phyloP scores from a whole-genome alignment of 2,888 invertebrate species.

The Gymnocheta viridis region DNA sequence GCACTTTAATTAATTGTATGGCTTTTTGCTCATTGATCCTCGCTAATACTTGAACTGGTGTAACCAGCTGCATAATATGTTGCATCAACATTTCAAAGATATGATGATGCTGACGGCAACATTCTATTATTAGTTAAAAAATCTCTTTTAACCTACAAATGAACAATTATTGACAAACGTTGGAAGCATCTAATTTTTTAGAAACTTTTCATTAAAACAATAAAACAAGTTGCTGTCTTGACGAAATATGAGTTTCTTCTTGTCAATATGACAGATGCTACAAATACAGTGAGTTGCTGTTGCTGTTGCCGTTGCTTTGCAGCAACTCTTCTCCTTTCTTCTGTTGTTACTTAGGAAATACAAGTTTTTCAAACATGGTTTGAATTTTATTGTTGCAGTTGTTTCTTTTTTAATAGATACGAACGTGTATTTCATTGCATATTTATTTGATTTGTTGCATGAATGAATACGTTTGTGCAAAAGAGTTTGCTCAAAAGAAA shows the following conservation, averaged over 20 bases:
- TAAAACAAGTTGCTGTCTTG: neutral
- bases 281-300: neutral
- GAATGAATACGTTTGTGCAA: conserved; percentile 7
- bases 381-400: conserved; percentile 43
- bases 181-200: neutral
- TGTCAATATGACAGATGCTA: conserved; percentile 1
- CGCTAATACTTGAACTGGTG: conserved; percentile 37
- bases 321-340: conserved; percentile 8
- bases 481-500: conserved; percentile 30
- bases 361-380: conserved; percentile 54
- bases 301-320: neutral
- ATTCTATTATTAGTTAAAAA: conserved; percentile 27
- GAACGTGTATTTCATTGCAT: neutral
- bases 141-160: conserved; percentile 44
- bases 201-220: neutral
- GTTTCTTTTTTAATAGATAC: conserved; percentile 20
- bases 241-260: neutral
- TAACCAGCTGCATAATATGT: conserved; percentile 46
- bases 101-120: neutral
- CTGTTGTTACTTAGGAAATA: conserved; percentile 7
- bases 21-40: neutral
- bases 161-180: conserved; percentile 36
- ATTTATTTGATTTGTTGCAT: conserved; percentile 34
- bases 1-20: too few relatives aligned
- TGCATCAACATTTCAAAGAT: conserved; percentile 45